Evolutionary conservation across 2,888 invertebrate genomes (phyloP).

Genomic region (Conomelus anceps): DNA sequence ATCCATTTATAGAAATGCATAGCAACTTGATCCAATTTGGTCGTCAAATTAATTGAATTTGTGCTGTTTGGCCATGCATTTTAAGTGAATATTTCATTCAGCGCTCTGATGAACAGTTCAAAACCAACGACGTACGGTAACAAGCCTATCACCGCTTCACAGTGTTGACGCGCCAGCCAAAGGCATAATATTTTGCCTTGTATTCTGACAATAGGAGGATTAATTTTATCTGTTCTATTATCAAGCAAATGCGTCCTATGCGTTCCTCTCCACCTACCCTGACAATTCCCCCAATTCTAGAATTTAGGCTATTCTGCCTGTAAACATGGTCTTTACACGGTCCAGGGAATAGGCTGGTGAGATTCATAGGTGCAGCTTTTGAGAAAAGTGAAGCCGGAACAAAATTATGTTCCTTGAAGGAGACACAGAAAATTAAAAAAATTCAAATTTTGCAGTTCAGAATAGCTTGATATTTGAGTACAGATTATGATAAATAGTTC

Average conservation of each 20-base stretch:
- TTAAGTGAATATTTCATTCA: not conserved
- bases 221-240: not conserved
- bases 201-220: not conserved
- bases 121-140: not conserved
- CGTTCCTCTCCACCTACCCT: too few relatives aligned
- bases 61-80: not conserved
- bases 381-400: too few relatives aligned
- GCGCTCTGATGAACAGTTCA: not conserved
- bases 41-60: not conserved
- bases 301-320: not conserved
- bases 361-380: too few relatives aligned
- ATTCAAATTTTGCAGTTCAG: too few relatives aligned
- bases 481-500: too few relatives aligned
- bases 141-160: not conserved
- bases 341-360: not conserved
- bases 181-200: not conserved
- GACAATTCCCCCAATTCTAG: not conserved
- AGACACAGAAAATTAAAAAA: too few relatives aligned
- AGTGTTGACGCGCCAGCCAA: not conserved
- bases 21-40: not conserved
- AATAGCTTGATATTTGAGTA: too few relatives aligned
- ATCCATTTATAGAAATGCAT: too few relatives aligned
- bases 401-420: too few relatives aligned
- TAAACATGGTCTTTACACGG: not conserved
- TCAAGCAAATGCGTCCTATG: not conserved